These are phyloP conservation scores for Drosophila tropicalis DNA, from an alignment of 1,140 invertebrate genomes.

Conservation along the genomic window DNA sequence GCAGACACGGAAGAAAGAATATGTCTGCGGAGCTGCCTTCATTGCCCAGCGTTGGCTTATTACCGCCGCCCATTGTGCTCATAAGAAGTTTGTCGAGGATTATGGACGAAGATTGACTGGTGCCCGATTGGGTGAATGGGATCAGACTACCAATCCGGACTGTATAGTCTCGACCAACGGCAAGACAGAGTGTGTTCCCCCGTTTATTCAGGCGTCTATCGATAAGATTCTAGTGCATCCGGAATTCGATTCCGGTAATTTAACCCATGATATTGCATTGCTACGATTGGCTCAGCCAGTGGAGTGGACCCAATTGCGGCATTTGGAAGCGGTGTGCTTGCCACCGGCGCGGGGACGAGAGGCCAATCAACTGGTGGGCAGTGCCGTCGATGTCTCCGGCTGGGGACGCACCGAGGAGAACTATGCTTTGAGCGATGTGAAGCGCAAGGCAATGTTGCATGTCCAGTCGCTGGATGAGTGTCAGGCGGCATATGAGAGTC, in stretches of 20 bases:
- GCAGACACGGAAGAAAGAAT: constrained; percentile 29
- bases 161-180: constrained; percentile 50
- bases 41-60: constrained; percentile 84
- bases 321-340: constrained; percentile 90
- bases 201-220: constrained; percentile 85
- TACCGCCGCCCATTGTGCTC: constrained; percentile 85
- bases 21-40: constrained; percentile 85
- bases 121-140: constrained; percentile 79
- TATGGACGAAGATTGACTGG: constrained; percentile 78
- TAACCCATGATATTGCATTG: constrained; percentile 89
- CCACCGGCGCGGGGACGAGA: constrained; percentile 84
- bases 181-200: constrained; percentile 83
- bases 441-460: constrained; percentile 55
- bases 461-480: constrained; percentile 50
- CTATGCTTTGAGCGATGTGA: constrained; percentile 50
- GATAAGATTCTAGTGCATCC: constrained; percentile 70
- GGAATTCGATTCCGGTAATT: constrained; percentile 23
- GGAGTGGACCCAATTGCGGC: constrained; percentile 27
- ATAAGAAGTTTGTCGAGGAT: constrained; percentile 82
- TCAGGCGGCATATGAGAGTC: constrained; percentile 21
- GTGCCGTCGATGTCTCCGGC: constrained; percentile 88
- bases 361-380: constrained; percentile 81
- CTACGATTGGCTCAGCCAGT: constrained; percentile 87
- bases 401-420: constrained; percentile 90
- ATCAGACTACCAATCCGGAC: constrained; percentile 60